Evolutionary conservation across 2,888 invertebrate species (phyloP), one percentile per base, ranked within the genome.

Genomic region (Lysandra coridon): DNA sequence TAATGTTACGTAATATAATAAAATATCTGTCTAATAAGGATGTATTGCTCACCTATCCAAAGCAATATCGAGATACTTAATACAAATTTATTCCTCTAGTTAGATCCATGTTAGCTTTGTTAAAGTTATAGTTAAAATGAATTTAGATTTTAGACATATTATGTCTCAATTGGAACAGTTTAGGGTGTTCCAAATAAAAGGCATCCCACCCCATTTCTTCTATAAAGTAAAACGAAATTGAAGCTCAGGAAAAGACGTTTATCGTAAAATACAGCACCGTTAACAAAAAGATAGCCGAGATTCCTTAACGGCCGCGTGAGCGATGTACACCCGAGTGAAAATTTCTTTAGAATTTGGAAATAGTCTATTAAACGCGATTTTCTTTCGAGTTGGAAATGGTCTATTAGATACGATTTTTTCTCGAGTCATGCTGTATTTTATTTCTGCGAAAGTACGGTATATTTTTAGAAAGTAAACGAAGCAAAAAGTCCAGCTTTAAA

Each of bases 241-340:
- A 84, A 84, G 83, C 82, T 84, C 80, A 82, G 80, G 87, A 88
- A 89, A 88, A 90, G 90, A 89, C 85, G 87, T 85, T 82, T 79
- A 81, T 84, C 85, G 84, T 87, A 86, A 91, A 90, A 89, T 91
- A 90, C 89, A 84, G 85, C 86, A 83, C 86, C 89, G 88, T 90
- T 90, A 90, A 89, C 89, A 89, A 86, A 84, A 85, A 87, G 88
- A 88, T 86, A 86, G 85, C 84, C 81, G 83, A 85, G 85, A 87
- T 88, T 87, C 80, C 79, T 80, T 77, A 79, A 69, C 69, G 80
- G 81, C 80, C 78, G 76, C 74, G 57, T 40, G 62, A 77, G 53
- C 79, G 44, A 76, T 76, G 40, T 76, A 69, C 60, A 60, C 33
- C n/a, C 23, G 57, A 53, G 44, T 81, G 74, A 69, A 69, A 69